A percentile compares a stretch with the other conserved stretches of the same genome.
phyloP scores from a whole-genome alignment of 2,113 vertebrate species.

The Alethe diademata region DNA sequence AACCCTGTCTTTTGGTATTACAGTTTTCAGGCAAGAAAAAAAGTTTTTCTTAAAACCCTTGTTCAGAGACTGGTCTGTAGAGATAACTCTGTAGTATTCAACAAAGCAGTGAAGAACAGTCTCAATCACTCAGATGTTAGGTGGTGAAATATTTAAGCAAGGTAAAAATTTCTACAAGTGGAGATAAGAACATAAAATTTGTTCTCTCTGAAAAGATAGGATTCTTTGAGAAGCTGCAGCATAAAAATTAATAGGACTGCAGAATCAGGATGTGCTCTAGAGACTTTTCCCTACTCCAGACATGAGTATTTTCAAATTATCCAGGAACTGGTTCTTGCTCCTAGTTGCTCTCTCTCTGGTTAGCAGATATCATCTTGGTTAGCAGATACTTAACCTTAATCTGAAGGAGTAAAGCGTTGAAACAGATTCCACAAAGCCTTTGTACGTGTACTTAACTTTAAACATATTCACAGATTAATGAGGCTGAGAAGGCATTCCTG shows the following conservation, averaged over 20 bases:
- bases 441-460: neutral
- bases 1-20: neutral
- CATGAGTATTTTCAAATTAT: neutral
- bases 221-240: neutral
- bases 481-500: neutral
- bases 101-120: neutral
- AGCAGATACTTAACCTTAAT: neutral
- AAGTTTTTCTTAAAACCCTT: neutral
- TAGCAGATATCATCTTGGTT: neutral
- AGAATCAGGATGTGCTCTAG: neutral
- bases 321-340: neutral
- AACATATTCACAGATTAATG: neutral
- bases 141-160: neutral
- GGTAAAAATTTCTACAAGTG: neutral
- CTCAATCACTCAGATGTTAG: neutral
- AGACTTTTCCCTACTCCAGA: neutral
- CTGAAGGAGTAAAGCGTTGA: neutral
- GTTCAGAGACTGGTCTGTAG: neutral
- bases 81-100: neutral
- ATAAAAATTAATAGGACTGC: neutral
- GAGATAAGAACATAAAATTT: neutral
- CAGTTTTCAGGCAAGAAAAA: neutral
- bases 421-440: neutral
- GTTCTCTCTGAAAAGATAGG: neutral
- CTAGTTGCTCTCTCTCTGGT: neutral